These are phyloP conservation scores for Steinernema carpocapsae DNA, from an alignment of 2,888 invertebrate genomes.

Conservation along the genomic window DNA sequence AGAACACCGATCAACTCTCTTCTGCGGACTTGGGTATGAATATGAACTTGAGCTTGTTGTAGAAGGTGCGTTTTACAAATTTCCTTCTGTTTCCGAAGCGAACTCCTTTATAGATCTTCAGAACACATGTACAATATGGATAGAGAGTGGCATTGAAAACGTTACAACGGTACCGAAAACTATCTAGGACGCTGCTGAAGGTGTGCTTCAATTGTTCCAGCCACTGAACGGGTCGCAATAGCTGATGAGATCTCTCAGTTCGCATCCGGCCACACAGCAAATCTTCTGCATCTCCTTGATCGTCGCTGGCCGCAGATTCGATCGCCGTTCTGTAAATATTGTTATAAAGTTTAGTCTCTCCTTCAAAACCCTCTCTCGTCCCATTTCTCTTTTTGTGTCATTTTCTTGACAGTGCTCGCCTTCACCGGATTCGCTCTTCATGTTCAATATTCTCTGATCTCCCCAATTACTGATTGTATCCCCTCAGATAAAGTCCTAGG, in stretches of 20 bases:
- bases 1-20: background rate
- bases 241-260: constrained; percentile 58
- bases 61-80: no score
- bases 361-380: background rate
- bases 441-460: no score
- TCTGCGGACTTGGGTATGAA: no score
- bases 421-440: no score
- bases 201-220: constrained; percentile 22
- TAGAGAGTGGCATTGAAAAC: constrained; percentile 29
- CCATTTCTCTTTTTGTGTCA: background rate
- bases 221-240: constrained; percentile 58
- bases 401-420: background rate
- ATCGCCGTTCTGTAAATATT: constrained; percentile 46
- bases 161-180: constrained; percentile 1
- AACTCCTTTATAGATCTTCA: constrained; percentile 20
- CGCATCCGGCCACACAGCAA: constrained; percentile 61
- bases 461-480: no score
- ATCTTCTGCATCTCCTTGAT: constrained; percentile 58
- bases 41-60: no score
- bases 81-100: background rate
- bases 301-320: constrained; percentile 52
- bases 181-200: background rate
- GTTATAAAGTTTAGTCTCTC: background rate
- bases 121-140: constrained; percentile 20
- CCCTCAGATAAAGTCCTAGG: no score